A percentile compares a stretch with the other conserved stretches of the same genome.
phyloP scores from a whole-genome alignment of 2,888 invertebrate species.

The Limnephilus marmoratus region DNA sequence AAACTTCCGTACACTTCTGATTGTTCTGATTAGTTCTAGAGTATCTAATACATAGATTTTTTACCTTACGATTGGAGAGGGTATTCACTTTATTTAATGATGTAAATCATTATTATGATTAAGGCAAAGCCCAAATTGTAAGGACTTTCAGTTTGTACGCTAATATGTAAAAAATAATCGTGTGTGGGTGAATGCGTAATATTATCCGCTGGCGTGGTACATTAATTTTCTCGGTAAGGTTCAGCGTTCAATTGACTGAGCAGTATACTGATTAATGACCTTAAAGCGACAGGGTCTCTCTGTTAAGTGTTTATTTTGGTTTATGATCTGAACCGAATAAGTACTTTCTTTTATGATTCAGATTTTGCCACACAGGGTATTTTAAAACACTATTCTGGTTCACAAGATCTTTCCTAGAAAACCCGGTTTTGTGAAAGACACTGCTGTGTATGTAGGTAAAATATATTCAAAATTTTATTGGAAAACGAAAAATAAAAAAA shows the following conservation, averaged over 20 bases:
- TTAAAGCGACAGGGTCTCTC: neutral
- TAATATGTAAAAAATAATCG: too few relatives aligned
- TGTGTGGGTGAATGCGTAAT: neutral
- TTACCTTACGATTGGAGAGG: too few relatives aligned
- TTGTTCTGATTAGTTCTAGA: too few relatives aligned
- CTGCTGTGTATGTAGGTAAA: neutral
- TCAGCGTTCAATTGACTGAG: neutral
- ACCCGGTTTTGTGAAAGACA: neutral
- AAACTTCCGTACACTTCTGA: too few relatives aligned
- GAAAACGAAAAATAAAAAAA: too few relatives aligned
- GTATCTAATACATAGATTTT: too few relatives aligned
- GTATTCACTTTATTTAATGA: too few relatives aligned
- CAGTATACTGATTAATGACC: constrained; percentile 2
- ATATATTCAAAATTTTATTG: neutral
- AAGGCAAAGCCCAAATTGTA: neutral
- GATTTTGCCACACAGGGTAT: neutral
- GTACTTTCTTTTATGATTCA: neutral
- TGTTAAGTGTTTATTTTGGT: constrained; percentile 2
- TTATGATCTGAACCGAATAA: neutral
- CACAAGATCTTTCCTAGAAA: neutral
- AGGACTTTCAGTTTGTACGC: neutral
- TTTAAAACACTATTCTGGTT: neutral
- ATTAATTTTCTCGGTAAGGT: neutral
- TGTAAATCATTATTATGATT: too few relatives aligned
- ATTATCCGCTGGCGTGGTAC: neutral